phyloP scores from a whole-genome alignment of 2,797 vertebrate genomes.

The Hipposideros larvatus region DNA sequence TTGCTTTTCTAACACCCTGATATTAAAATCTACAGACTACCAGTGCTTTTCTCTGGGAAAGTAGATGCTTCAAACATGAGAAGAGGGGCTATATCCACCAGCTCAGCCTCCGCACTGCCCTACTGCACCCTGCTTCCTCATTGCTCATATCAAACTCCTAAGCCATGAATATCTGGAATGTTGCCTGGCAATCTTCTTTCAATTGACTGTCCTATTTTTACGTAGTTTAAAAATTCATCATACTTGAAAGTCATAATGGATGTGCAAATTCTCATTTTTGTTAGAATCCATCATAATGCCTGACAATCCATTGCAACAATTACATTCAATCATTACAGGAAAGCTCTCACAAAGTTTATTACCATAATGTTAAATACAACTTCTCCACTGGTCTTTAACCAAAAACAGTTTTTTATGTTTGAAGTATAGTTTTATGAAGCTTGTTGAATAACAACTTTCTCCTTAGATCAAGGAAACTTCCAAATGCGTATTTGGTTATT shows the following conservation, averaged over 20 bases:
- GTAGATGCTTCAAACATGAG: background rate
- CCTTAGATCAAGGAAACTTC: constrained; percentile 49
- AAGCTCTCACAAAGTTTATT: constrained; percentile 77
- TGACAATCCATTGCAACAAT: constrained; percentile 75
- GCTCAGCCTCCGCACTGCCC: background rate
- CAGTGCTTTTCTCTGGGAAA: background rate
- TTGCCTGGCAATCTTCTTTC: constrained; percentile 58
- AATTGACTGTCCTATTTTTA: constrained; percentile 45
- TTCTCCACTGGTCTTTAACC: constrained; percentile 70
- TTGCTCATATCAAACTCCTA: background rate
- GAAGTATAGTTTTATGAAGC: constrained; percentile 58
- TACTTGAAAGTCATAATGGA: constrained; percentile 73
- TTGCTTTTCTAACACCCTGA: background rate
- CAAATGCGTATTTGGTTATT: background rate
- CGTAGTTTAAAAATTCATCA: constrained; percentile 72
- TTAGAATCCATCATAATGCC: constrained; percentile 70
- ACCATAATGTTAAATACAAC: constrained; percentile 67
- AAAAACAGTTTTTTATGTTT: constrained; percentile 57
- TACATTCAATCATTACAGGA: constrained; percentile 71
- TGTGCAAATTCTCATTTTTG: constrained; percentile 74
- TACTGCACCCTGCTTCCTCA: background rate
- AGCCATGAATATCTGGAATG: background rate
- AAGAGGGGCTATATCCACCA: background rate
- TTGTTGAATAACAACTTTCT: constrained; percentile 54
- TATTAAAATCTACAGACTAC: background rate